phyloP scores from a whole-genome alignment of 2,888 invertebrate genomes.

The Ephialtes manifestator region DNA sequence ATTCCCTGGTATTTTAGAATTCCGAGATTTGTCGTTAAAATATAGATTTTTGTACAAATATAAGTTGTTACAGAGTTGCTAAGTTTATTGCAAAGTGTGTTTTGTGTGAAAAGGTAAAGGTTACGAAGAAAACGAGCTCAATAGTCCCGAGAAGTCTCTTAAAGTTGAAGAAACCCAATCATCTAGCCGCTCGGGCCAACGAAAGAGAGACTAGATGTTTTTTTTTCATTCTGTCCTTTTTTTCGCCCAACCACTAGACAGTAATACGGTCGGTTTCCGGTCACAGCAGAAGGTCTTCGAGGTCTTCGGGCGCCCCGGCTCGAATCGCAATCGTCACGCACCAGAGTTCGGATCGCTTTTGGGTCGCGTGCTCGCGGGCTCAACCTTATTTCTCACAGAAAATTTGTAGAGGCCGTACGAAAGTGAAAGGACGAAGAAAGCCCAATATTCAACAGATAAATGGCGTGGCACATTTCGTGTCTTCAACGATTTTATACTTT shows the following conservation, averaged over 20 bases:
- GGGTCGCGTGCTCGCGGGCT: slow-evolving; percentile 31
- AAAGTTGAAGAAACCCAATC: slow-evolving; percentile 7
- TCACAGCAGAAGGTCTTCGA: slow-evolving; percentile 42
- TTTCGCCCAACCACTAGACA: slow-evolving; percentile 2
- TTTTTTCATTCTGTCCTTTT: neutral
- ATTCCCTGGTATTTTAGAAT: too few relatives aligned
- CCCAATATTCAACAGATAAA: neutral
- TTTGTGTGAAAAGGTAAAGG: neutral
- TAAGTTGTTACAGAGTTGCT: neutral
- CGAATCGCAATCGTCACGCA: slow-evolving; percentile 59
- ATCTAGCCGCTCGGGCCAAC: neutral
- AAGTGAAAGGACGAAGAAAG: neutral
- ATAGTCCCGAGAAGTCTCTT: neutral
- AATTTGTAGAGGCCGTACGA: neutral
- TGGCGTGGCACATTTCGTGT: neutral
- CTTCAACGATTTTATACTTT: neutral
- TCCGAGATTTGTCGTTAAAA: too few relatives aligned
- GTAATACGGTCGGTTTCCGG: slow-evolving; percentile 42
- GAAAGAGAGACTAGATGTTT: neutral
- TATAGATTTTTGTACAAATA: too few relatives aligned
- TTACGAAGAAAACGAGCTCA: neutral
- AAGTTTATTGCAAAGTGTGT: neutral
- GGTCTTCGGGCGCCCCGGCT: slow-evolving; percentile 37
- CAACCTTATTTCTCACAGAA: slow-evolving; percentile 1
- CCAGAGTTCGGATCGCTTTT: slow-evolving; percentile 24